phyloP scores from a whole-genome alignment of 1,140 invertebrate species.

The Lepidurus arcticus region DNA sequence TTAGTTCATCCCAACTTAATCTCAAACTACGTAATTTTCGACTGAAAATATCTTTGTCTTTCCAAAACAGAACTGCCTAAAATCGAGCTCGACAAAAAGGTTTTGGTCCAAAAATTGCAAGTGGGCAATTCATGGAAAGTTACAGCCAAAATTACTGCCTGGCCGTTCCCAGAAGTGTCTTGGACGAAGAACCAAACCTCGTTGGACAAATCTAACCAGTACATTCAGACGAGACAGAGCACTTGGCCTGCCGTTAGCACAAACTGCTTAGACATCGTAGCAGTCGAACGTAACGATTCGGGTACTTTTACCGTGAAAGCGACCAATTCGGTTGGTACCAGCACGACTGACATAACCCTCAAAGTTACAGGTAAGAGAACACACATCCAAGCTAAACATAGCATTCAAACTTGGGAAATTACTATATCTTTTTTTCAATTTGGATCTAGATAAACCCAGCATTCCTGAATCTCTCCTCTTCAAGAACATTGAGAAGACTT shows the following conservation, averaged over 20 bases:
- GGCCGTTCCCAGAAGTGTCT: conserved; percentile 57
- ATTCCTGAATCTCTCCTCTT: conserved; percentile 69
- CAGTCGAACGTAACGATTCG: conserved; percentile 55
- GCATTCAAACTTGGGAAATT: background rate
- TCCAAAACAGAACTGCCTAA: conserved; percentile 48
- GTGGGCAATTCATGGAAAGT: conserved; percentile 56
- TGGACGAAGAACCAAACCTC: conserved; percentile 59
- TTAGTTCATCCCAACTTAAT: no score
- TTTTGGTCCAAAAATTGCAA: conserved; percentile 54
- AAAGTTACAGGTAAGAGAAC: conserved; percentile 62
- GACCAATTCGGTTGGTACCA: conserved; percentile 61
- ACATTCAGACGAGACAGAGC: conserved; percentile 43
- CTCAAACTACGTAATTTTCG: no score
- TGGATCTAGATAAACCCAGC: conserved; percentile 78
- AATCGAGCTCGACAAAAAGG: conserved; percentile 55
- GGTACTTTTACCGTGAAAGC: conserved; percentile 61
- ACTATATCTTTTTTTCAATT: conserved; percentile 37
- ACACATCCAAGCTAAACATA: conserved; percentile 46
- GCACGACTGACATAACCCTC: conserved; percentile 63
- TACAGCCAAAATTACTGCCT: conserved; percentile 56
- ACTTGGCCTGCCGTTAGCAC: conserved; percentile 54
- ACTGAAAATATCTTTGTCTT: conserved; percentile 33
- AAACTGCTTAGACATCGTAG: conserved; percentile 57
- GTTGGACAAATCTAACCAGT: conserved; percentile 44
- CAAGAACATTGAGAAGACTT: conserved; percentile 64